A percentile compares a stretch with the other conserved stretches of the same genome.
phyloP scores from a whole-genome alignment of 1,140 invertebrate species.

The Monomorium pharaonis region DNA sequence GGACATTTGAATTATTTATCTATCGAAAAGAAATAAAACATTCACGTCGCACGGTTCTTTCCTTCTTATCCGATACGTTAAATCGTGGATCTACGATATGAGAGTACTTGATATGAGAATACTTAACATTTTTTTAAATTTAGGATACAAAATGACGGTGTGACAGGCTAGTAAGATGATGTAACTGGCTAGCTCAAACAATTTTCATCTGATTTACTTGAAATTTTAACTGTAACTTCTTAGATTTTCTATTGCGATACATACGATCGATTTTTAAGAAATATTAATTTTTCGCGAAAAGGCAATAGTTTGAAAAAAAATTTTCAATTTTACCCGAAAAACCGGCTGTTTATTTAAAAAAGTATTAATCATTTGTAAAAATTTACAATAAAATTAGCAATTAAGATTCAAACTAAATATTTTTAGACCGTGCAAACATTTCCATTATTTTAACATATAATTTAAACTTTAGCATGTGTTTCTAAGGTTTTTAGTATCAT shows the following conservation, averaged over 20 bases:
- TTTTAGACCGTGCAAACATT: neutral
- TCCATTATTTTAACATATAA: neutral
- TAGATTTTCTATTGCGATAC: too few species aligned
- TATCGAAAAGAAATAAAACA: slow-evolving; percentile 10
- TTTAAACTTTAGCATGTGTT: neutral
- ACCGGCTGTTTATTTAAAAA: neutral
- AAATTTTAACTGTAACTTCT: too few species aligned
- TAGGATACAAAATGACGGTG: too few species aligned
- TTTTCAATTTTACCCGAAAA: too few species aligned
- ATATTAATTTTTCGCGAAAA: too few species aligned
- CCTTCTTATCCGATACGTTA: neutral
- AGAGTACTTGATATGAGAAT: neutral
- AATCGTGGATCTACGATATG: neutral
- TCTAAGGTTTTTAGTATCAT: neutral
- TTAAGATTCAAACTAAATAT: neutral
- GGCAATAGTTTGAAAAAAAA: too few species aligned
- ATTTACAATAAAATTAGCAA: neutral
- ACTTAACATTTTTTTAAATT: slow-evolving; percentile 4
- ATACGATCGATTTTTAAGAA: too few species aligned
- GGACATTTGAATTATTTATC: slow-evolving; percentile 21
- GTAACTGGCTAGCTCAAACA: too few species aligned
- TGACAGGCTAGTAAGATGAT: too few species aligned
- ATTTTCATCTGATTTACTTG: too few species aligned
- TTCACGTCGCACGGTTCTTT: neutral
- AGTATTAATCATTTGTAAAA: too few species aligned